phyloP scores from a whole-genome alignment of 2,888 invertebrate species.

The Balanococcus diminutus region DNA sequence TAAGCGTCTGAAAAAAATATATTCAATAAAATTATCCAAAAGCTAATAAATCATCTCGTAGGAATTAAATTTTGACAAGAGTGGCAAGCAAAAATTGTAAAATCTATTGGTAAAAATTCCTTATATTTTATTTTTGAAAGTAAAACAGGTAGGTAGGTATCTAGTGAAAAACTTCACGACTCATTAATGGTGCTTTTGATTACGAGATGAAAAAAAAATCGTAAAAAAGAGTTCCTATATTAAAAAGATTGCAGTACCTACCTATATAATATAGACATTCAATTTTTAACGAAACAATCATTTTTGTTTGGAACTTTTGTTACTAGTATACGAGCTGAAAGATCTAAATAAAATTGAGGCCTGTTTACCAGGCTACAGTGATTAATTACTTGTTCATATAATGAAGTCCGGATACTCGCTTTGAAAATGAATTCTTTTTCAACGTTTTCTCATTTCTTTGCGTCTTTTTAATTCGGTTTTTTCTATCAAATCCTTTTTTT shows the following conservation, averaged over 20 bases:
- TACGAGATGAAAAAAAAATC: not conserved
- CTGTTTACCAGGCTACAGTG: constrained; percentile 19
- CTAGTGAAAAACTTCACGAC: constrained; percentile 2
- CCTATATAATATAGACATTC: constrained; percentile 32
- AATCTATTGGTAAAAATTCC: not conserved
- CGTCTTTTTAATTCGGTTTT: constrained; percentile 18
- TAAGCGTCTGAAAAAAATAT: too few species aligned
- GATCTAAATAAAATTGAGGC: constrained; percentile 20
- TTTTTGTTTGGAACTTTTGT: constrained; percentile 41
- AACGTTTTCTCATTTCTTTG: constrained; percentile 19
- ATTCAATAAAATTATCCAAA: too few species aligned
- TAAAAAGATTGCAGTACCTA: not conserved
- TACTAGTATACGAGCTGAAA: not conserved
- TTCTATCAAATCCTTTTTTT: not conserved
- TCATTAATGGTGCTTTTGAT: constrained; percentile 11
- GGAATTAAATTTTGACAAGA: not conserved
- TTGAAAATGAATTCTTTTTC: constrained; percentile 27
- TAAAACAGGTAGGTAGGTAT: not conserved
- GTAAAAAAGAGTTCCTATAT: not conserved
- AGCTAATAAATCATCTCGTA: not conserved
- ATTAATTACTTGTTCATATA: constrained; percentile 49
- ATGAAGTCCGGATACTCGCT: constrained; percentile 39
- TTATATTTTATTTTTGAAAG: not conserved
- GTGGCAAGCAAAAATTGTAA: not conserved
- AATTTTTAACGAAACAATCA: constrained; percentile 42